Evolutionary conservation across 1,140 invertebrate species (phyloP).

Genomic region (Oedothorax gibbosus): DNA sequence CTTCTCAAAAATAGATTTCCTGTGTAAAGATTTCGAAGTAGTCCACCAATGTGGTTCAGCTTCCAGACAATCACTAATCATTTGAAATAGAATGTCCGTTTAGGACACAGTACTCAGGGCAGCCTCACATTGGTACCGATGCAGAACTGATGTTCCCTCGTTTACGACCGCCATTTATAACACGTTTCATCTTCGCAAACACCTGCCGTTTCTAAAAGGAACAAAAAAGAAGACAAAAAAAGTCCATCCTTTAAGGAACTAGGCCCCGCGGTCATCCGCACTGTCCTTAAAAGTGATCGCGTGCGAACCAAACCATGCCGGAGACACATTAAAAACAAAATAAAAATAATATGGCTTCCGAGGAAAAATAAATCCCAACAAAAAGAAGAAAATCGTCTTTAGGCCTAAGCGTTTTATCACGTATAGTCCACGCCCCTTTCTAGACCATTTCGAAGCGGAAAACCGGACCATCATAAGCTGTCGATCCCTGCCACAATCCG

Average conservation of each 20-base stretch:
- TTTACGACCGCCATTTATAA: slow-evolving; percentile 23
- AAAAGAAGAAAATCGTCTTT: slow-evolving; percentile 7
- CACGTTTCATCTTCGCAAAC: slow-evolving; percentile 4
- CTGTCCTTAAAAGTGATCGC: slow-evolving; percentile 11
- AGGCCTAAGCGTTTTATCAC: slow-evolving; percentile 52
- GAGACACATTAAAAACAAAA: slow-evolving; percentile 28
- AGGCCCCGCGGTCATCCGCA: slow-evolving; percentile 5
- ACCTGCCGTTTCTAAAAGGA: slow-evolving; percentile 38
- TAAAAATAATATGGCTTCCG: slow-evolving; percentile 37
- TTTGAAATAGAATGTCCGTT: too few relatives aligned
- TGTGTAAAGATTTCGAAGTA: too few relatives aligned
- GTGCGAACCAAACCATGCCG: slow-evolving; percentile 33
- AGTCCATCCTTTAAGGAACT: slow-evolving; percentile 30
- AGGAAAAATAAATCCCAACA: slow-evolving; percentile 45
- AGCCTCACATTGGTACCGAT: slow-evolving; percentile 8
- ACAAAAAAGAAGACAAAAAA: slow-evolving; percentile 1
- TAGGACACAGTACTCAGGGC: too few relatives aligned
- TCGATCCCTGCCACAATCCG: neutral
- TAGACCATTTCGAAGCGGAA: neutral
- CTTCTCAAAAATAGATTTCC: too few relatives aligned
- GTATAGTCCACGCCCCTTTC: slow-evolving; percentile 16
- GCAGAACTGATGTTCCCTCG: slow-evolving; percentile 34
- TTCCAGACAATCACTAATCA: too few relatives aligned
- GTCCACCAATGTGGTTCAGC: too few relatives aligned
- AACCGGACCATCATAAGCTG: slow-evolving; percentile 8